These are phyloP conservation scores for Atta cephalotes DNA, from an alignment of 1,140 invertebrate species.

Conservation along the genomic window DNA sequence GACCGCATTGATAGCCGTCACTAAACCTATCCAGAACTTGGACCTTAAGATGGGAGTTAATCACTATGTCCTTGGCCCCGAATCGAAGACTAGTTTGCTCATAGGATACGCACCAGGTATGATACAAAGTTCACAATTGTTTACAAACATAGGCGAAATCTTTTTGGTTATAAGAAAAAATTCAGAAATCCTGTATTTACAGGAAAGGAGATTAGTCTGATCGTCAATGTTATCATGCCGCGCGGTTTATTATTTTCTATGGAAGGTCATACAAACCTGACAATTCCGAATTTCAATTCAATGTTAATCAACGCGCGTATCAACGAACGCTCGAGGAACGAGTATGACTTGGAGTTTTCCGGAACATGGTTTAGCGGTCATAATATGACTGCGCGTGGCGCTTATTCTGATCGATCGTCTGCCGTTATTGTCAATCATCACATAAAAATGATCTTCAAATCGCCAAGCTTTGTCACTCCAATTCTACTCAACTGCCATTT, in stretches of 20 bases:
- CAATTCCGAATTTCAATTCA: conserved; percentile 88
- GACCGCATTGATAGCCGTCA: conserved; percentile 83
- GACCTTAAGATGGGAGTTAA: conserved; percentile 85
- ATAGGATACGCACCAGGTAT: conserved; percentile 85
- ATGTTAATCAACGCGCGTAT: conserved; percentile 87
- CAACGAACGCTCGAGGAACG: conserved; percentile 86
- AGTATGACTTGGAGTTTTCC: conserved; percentile 89
- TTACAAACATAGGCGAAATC: background rate
- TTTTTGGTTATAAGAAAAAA: background rate
- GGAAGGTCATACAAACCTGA: conserved; percentile 88
- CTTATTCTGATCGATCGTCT: conserved; percentile 90
- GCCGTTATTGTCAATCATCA: conserved; percentile 88
- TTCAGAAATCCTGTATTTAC: conserved; percentile 36
- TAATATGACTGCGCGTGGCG: conserved; percentile 89
- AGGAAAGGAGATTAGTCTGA: conserved; percentile 88
- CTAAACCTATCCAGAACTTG: conserved; percentile 85
- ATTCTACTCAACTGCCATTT: conserved; percentile 88
- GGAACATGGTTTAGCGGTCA: conserved; percentile 93
- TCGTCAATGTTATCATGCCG: conserved; percentile 86
- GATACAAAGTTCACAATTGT: background rate
- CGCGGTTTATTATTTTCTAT: conserved; percentile 86
- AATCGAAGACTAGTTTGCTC: conserved; percentile 81
- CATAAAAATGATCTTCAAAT: conserved; percentile 90
- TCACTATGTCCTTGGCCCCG: conserved; percentile 79
- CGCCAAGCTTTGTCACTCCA: conserved; percentile 89